Base-by-base conservation (phyloP, 2,888 invertebrate genomes). In the Glyphotaelius pellucidus region DNA sequence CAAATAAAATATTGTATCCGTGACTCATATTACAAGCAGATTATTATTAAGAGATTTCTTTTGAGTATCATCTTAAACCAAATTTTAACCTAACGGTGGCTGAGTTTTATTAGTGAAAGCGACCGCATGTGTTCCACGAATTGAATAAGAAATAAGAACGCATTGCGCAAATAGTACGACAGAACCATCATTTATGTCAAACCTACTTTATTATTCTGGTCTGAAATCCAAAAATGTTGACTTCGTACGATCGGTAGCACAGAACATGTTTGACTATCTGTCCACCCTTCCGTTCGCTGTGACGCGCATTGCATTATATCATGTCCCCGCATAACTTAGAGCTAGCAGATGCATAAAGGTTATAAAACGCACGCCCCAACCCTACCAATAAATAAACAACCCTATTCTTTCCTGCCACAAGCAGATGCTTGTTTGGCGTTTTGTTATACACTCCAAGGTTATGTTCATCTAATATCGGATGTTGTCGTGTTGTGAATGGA, bases 361-460 rank as follows among this genome's bases (percentile, higher is more conserved):
- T 42, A 86, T 86, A 86, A 52, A 86, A 30, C 86, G 30, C 86
- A 30, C 42, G 42, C 85, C 42, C 47, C 86, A 47, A 30, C 86
- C 86, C 86, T 47, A 84, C 19, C 84, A 25, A 67, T 38, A 15
- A 19, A 83, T 32, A 38, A 84, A 38, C 84, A 84, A 84, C 84
- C 84, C 84, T 25, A 84, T 84, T 84, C 38, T 19, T 25, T 19
- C 35, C 52, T 86, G 11, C 12, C 86, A 47, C 52, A 25, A 47
- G 52, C 86, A 86, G 86, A 86, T 86, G 86, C n/a, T 47, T 30
- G n/a, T 67, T 67, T 9, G 67, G 67, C 67, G 25, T 67, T n/a
- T 0, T 67, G 67, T 67, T 67, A 5, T 67, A 9, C 67, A 67
- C 25, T 25, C 67, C 67, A 67, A 67, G 67, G 67, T 67, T 67